Percentiles rank a stretch among this genome's conserved stretches.
Conservation (phyloP, 2,113 vertebrate genomes). For the Apus apus region DNA sequence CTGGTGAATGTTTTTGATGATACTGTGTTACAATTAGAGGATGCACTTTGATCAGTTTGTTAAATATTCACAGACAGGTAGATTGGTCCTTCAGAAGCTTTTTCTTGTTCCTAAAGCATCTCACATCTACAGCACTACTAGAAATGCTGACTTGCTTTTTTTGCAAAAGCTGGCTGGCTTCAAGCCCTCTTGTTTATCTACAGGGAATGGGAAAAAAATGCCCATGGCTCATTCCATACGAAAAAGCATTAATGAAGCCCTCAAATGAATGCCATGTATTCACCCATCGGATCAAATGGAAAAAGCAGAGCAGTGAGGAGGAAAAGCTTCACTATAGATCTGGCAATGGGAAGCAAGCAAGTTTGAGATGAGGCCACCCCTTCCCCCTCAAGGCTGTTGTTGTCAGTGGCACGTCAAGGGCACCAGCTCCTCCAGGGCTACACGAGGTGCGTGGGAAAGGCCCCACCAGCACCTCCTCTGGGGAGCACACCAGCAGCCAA, state of each 20-base stretch:
- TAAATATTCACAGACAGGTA: neutral
- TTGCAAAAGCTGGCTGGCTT: neutral
- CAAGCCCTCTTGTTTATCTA: neutral
- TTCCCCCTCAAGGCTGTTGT: rapidly evolving
- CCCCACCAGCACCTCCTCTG: neutral
- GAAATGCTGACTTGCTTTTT: neutral
- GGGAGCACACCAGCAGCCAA: neutral
- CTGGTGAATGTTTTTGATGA: neutral
- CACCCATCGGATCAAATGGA: neutral
- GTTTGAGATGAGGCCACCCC: neutral
- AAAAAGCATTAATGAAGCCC: rapidly evolving
- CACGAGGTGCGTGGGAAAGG: neutral
- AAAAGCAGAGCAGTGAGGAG: neutral
- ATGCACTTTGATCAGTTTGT: neutral
- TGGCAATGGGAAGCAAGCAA: neutral
- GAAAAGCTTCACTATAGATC: neutral
- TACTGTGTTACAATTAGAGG: neutral
- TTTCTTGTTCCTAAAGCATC: neutral
- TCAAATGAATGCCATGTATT: neutral
- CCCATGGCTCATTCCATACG: rapidly evolving
- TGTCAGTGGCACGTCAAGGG: rapidly evolving
- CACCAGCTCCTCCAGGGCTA: rapidly evolving
- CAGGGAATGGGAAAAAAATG: neutral
- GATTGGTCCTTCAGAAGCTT: neutral
- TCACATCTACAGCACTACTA: neutral